phyloP scores from a whole-genome alignment of 2,113 vertebrate genomes.

The Oxygymnocypris stewartii region DNA sequence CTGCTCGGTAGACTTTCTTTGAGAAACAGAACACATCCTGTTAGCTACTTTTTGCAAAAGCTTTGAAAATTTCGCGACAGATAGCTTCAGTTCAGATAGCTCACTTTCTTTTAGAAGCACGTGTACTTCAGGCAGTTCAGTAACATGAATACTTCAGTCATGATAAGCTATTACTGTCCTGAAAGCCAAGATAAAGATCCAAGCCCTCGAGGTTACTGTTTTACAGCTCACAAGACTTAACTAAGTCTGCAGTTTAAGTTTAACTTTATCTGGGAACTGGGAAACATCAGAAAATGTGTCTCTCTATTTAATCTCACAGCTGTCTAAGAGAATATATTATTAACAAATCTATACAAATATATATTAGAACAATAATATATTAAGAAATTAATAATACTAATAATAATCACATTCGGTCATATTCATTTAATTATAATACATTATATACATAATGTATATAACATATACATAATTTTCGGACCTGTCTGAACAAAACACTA shows the following conservation, averaged over 20 bases:
- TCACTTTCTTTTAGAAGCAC: not conserved
- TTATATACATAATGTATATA: too few relatives aligned
- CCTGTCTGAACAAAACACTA: not conserved
- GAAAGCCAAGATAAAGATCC: not conserved
- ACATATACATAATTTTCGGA: not conserved
- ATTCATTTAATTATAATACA: not conserved
- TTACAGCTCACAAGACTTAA: not conserved
- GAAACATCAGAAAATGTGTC: not conserved
- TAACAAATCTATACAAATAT: too few relatives aligned
- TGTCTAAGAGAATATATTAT: not conserved
- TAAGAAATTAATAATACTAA: too few relatives aligned
- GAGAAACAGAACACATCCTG: slow-evolving; percentile 10
- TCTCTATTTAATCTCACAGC: not conserved
- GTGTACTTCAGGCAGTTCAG: not conserved
- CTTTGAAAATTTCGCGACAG: slow-evolving; percentile 10
- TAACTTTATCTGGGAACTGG: not conserved
- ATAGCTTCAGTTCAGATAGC: not conserved
- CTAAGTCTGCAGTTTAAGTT: not conserved
- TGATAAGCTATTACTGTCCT: not conserved
- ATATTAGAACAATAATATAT: too few relatives aligned
- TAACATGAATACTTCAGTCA: not conserved
- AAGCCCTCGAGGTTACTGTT: not conserved
- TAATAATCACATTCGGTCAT: too few relatives aligned
- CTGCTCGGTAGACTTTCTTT: slow-evolving; percentile 11
- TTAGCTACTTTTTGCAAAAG: not conserved